A percentile compares a stretch with the other conserved stretches of the same genome.
These are phyloP conservation scores for Cyprinodon brontotheroides DNA, from an alignment of 2,113 vertebrate species.

Conservation along the genomic window DNA sequence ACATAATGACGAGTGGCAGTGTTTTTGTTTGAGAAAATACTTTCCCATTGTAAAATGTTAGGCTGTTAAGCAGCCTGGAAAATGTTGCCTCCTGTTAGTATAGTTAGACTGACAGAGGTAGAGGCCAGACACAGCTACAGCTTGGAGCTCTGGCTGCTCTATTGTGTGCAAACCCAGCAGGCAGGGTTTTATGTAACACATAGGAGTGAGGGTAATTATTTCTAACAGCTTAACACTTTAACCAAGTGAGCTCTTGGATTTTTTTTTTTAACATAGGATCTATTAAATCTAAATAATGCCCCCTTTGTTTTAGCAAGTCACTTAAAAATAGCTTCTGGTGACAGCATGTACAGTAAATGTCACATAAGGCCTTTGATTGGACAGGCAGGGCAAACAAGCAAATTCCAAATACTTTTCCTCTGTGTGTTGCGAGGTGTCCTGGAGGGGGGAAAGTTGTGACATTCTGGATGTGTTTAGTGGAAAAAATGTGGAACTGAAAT, in stretches of 20 bases:
- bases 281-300: conserved; percentile 80
- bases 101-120: conserved; percentile 40
- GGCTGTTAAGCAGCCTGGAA: conserved; percentile 61
- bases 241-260: conserved; percentile 81
- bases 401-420: conserved; percentile 3
- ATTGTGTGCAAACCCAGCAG: conserved; percentile 37
- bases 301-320: conserved; percentile 82
- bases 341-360: not conserved
- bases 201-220: conserved; percentile 82
- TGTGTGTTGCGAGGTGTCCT: not conserved
- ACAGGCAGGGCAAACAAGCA: conserved; percentile 5
- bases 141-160: conserved; percentile 30
- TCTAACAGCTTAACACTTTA: conserved; percentile 89
- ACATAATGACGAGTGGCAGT: conserved; percentile 48
- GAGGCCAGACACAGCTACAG: conserved; percentile 45
- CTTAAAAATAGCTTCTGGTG: conserved; percentile 68
- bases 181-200: conserved; percentile 50
- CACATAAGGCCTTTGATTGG: conserved; percentile 31
- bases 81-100: conserved; percentile 55
- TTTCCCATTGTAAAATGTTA: conserved; percentile 67
- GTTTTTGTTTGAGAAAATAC: conserved; percentile 56
- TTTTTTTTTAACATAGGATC: conserved; percentile 73
- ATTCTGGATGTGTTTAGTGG: conserved; percentile 15
- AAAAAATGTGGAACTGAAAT: conserved; percentile 29
- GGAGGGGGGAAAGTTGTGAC: not conserved